Base-by-base conservation (phyloP, 2,888 invertebrate species). In the Andrena trimmerana region DNA sequence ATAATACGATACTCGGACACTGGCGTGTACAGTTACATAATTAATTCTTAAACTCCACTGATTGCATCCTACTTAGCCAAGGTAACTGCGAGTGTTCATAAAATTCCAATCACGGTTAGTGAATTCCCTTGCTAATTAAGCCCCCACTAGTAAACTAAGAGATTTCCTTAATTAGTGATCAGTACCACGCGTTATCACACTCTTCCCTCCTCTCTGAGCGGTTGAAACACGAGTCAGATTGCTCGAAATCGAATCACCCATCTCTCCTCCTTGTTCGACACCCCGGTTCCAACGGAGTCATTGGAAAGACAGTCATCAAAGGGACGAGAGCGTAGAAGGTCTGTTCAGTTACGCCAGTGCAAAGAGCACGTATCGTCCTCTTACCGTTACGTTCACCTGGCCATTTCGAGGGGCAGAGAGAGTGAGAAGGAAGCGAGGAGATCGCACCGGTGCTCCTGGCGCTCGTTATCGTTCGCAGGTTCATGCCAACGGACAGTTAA, bases 401-500 rank as follows among this genome's bases (percentile, higher is more conserved):
- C 76, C 73, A 68, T 36, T 33, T 29, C n/a, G 20, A 8, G 31
- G 65, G 42, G 68, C 69, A 66, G 75, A 67, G 65, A 50, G 27
- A 68, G 48, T 54, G 29, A 78, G 69, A 59, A 54, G 67, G 74
- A 54, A 76, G 75, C 60, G 66, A 81, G 80, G 76, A 74, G 78
- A 82, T 83, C 66, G 62, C 65, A 48, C 54, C 66, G 69, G 66
- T 74, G 82, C 85, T 83, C 65, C 72, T 59, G 86, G 68, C 70
- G 86, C 84, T 90, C 86, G 90, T 92, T 92, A 92, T 91, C 91
- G 90, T 82, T 79, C 87, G 86, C 90, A 90, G 92, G 91, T 93
- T 93, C 93, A 93, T 93, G 93, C 92, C 90, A 90, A 90, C 89
- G 88, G 90, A 92, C 92, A 93, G 93, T 93, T 93, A 93, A 91